These are phyloP conservation scores for Chelmon rostratus DNA, from an alignment of 2,797 vertebrate species.

Conservation along the genomic window DNA sequence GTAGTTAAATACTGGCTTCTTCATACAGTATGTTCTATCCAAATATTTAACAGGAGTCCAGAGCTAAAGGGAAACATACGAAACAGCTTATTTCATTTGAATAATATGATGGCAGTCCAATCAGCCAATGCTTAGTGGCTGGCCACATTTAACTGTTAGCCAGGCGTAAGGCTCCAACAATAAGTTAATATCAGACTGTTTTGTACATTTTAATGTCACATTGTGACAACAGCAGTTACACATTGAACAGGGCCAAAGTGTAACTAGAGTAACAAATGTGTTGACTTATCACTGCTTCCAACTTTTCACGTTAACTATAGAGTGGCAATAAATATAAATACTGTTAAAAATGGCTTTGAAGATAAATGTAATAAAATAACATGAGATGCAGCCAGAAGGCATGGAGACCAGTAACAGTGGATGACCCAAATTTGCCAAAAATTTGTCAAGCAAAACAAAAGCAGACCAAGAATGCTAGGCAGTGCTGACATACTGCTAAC, in stretches of 20 bases:
- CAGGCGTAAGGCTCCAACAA: not conserved
- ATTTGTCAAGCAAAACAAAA: slow-evolving; percentile 64
- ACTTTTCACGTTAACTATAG: slow-evolving; percentile 19
- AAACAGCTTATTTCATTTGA: slow-evolving; percentile 42
- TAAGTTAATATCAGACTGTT: slow-evolving; percentile 7
- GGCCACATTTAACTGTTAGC: slow-evolving; percentile 1
- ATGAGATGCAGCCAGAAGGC: slow-evolving; percentile 35
- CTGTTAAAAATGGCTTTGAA: slow-evolving; percentile 14
- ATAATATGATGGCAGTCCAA: slow-evolving; percentile 23
- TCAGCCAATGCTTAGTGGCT: slow-evolving; percentile 27
- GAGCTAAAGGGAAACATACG: slow-evolving; percentile 41
- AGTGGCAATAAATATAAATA: slow-evolving; percentile 38
- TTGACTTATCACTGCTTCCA: not conserved
- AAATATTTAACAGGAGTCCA: slow-evolving; percentile 42
- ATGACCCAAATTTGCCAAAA: slow-evolving; percentile 57
- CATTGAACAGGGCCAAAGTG: slow-evolving; percentile 13
- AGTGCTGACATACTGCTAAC: slow-evolving; percentile 70
- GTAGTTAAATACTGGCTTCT: not conserved
- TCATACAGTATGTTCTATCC: slow-evolving; percentile 4
- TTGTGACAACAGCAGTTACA: slow-evolving; percentile 32
- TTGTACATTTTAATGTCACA: slow-evolving; percentile 23
- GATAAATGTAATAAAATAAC: slow-evolving; percentile 30
- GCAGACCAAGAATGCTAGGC: slow-evolving; percentile 59
- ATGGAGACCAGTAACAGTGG: slow-evolving; percentile 30
- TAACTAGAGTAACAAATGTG: slow-evolving; percentile 17